These are phyloP conservation scores for Lophius piscatorius DNA, from an alignment of 2,113 vertebrate species.

Conservation along the genomic window DNA sequence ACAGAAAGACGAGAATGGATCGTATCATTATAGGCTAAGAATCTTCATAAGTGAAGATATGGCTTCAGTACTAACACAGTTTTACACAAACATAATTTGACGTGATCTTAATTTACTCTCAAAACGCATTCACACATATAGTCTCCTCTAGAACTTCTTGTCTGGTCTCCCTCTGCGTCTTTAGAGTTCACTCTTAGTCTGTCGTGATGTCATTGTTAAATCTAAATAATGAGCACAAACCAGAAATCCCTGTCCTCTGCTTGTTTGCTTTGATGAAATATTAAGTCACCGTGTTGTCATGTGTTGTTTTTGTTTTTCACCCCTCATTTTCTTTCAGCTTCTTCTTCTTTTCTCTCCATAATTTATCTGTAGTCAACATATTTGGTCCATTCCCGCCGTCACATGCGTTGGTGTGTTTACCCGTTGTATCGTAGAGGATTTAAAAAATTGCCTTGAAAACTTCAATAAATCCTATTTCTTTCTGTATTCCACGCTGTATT, in stretches of 20 bases:
- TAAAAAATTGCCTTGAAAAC: no score
- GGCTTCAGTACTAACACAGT: no score
- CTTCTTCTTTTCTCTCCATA: neutral
- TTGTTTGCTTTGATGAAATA: slow-evolving; percentile 5
- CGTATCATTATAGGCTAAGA: no score
- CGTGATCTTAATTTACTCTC: no score
- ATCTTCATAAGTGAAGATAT: no score
- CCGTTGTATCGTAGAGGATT: neutral
- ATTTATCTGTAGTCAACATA: slow-evolving; percentile 5
- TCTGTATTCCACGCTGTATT: no score
- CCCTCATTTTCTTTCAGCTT: neutral
- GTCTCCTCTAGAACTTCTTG: no score
- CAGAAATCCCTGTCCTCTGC: neutral
- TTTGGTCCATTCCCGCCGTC: neutral
- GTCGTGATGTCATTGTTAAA: slow-evolving; percentile 13
- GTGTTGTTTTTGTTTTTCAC: neutral
- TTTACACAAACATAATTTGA: no score
- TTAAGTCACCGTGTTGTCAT: neutral
- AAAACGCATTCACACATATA: no score
- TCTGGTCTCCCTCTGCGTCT: no score
- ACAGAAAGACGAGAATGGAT: no score
- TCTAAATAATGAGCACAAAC: slow-evolving; percentile 7
- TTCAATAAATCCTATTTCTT: no score
- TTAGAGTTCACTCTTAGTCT: slow-evolving; percentile 1
- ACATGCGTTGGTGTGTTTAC: neutral